Percentiles rank a stretch among this genome's conserved stretches.
phyloP scores from a whole-genome alignment of 2,113 vertebrate species.

The Syngnathus floridae region DNA sequence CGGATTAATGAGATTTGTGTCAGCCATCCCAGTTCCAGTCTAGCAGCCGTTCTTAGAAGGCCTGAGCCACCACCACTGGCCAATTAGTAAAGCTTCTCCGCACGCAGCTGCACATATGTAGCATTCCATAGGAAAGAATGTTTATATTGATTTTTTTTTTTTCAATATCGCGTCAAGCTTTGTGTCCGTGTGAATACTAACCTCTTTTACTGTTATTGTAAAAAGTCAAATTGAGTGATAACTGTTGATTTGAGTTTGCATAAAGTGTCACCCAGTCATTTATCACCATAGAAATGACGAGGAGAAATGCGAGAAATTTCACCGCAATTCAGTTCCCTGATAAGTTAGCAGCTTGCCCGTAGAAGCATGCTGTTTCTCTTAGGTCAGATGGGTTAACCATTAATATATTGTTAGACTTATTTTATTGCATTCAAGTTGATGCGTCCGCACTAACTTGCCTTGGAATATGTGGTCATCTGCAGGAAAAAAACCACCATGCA shows the following conservation, averaged over 20 bases:
- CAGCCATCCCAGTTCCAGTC: conserved; percentile 22
- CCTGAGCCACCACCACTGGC: conserved; percentile 18
- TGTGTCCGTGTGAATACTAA: not conserved
- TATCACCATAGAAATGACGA: not conserved
- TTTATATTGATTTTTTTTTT: not conserved
- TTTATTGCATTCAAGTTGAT: not conserved
- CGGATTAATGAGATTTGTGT: conserved; percentile 46
- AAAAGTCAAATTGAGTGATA: not conserved
- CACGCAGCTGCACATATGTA: conserved; percentile 26
- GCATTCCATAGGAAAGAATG: not conserved
- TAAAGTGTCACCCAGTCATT: not conserved
- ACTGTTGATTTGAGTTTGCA: not conserved
- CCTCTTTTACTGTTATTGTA: too few species aligned
- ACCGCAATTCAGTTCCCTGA: not conserved
- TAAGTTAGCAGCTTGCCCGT: not conserved
- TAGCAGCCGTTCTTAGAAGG: conserved; percentile 38
- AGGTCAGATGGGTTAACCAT: not conserved
- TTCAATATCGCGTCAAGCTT: not conserved
- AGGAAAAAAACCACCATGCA: not conserved
- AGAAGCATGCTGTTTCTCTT: too few species aligned
- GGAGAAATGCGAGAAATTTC: not conserved
- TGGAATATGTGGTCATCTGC: not conserved
- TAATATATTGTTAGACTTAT: not conserved
- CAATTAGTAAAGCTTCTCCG: conserved; percentile 43
- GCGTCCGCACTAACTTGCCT: not conserved